Evolutionary conservation across 2,888 invertebrate genomes (phyloP).

Genomic region (Eristalis pertinax): DNA sequence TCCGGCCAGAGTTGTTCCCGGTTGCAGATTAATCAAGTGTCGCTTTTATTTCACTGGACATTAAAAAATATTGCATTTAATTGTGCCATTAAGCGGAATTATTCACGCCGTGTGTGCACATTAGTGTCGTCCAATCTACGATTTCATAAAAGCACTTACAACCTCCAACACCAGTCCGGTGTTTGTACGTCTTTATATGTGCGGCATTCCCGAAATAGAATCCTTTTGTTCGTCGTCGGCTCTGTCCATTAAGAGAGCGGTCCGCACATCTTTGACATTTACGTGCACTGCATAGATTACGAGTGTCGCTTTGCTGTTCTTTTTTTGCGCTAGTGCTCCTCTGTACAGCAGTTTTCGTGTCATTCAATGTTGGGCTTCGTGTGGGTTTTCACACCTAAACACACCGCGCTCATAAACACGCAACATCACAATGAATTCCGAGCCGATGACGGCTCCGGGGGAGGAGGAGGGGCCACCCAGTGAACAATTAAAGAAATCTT

Average conservation of each 20-base stretch:
- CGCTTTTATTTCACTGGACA: background rate
- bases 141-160: background rate
- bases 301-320: background rate
- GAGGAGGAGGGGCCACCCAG: background rate
- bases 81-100: background rate
- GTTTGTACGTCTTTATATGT: background rate
- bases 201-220: background rate
- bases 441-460: background rate
- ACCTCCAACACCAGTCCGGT: background rate
- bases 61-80: background rate
- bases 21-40: too few species aligned
- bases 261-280: constrained; percentile 22
- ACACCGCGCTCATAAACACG: background rate
- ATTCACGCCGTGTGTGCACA: background rate
- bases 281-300: constrained; percentile 38
- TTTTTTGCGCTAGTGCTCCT: background rate
- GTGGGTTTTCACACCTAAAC: background rate
- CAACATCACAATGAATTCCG: background rate
- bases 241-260: background rate
- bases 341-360: background rate
- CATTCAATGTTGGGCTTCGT: background rate
- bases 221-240: background rate
- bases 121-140: background rate
- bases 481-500: background rate
- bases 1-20: too few species aligned